Percentiles rank a stretch among this genome's conserved stretches.
Evolutionary conservation across 2,113 vertebrate genomes (phyloP).

Genomic region (Chionis minor): DNA sequence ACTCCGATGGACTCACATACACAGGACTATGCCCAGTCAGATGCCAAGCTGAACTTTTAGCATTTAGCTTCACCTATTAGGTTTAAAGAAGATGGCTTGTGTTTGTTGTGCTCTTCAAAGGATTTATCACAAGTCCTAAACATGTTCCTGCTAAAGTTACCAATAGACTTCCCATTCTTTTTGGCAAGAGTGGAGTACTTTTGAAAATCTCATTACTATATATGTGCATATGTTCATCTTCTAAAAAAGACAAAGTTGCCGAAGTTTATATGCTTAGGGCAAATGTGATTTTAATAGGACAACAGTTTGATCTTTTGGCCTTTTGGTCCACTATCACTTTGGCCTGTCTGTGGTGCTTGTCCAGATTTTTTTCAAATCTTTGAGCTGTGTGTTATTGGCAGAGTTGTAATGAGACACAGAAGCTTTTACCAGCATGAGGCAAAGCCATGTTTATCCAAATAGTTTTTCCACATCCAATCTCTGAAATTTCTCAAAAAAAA

Average conservation of each 20-base stretch:
- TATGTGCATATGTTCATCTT: not conserved
- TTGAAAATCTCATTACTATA: not conserved
- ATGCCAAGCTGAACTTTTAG: not conserved
- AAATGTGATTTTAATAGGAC: not conserved
- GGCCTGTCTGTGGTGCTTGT: not conserved
- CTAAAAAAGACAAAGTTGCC: not conserved
- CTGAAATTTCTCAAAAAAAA: not conserved
- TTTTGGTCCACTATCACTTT: not conserved
- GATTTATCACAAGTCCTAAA: not conserved
- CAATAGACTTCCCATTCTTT: not conserved
- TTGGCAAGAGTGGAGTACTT: not conserved
- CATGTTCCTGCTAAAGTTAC: not conserved
- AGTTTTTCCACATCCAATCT: not conserved
- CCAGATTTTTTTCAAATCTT: not conserved
- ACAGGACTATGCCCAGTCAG: not conserved
- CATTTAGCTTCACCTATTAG: not conserved
- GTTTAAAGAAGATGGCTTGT: not conserved
- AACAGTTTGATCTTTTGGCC: not conserved
- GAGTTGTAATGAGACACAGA: not conserved
- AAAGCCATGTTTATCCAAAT: not conserved
- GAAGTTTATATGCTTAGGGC: not conserved
- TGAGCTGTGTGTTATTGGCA: not conserved
- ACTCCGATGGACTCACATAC: not conserved
- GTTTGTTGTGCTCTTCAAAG: not conserved
- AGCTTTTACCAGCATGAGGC: not conserved